phyloP scores from a whole-genome alignment of 2,888 invertebrate species.

The Patella ulyssiponensis region DNA sequence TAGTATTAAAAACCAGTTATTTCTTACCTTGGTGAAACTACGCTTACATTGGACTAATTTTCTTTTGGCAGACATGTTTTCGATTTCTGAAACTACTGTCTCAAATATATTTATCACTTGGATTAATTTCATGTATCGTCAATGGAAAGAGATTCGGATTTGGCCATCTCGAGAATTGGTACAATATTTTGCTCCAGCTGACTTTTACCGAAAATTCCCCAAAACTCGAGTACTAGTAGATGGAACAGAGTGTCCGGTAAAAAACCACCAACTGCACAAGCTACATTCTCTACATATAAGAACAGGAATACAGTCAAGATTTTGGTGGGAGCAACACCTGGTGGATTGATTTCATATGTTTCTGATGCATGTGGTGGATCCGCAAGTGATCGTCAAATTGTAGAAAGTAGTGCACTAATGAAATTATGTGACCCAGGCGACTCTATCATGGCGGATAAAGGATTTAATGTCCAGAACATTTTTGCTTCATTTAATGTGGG shows the following conservation, averaged over 20 bases:
- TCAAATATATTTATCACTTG: too few species aligned
- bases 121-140: constrained; percentile 23
- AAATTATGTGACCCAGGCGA: constrained; percentile 38
- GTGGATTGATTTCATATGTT: constrained; percentile 23
- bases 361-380: constrained; percentile 35
- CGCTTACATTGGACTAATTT: background rate
- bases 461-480: constrained; percentile 24
- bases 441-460: constrained; percentile 37
- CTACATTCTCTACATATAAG: constrained; percentile 21
- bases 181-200: constrained; percentile 16
- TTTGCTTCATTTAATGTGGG: constrained; percentile 21
- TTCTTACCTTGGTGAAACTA: background rate
- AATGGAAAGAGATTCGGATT: constrained; percentile 21
- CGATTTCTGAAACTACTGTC: background rate
- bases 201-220: constrained; percentile 26
- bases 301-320: constrained; percentile 29
- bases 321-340: constrained; percentile 28
- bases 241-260: constrained; percentile 20
- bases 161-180: constrained; percentile 24
- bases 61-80: background rate
- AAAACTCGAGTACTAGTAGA: constrained; percentile 21
- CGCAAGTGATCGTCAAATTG: constrained; percentile 41
- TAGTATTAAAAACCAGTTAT: background rate
- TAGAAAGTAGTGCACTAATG: constrained; percentile 30
- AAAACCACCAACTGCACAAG: constrained; percentile 14